phyloP scores from a whole-genome alignment of 2,113 vertebrate species.

The Tenebrosternarchus preto region DNA sequence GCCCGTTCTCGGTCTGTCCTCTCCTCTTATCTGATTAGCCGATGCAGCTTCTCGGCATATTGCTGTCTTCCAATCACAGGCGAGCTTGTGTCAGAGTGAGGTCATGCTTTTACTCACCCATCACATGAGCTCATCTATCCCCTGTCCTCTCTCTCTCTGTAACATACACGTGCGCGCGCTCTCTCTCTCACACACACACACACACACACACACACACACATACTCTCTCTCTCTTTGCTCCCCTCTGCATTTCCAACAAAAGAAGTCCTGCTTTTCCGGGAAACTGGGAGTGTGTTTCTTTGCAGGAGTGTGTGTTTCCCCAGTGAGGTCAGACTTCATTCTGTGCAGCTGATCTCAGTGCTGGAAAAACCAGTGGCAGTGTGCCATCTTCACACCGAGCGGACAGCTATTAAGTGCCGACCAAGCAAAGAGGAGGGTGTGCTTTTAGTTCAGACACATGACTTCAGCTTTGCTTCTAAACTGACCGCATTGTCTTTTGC shows the following conservation, averaged over 20 bases:
- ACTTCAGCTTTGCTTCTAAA: constrained; percentile 31
- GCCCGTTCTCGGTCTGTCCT: neutral
- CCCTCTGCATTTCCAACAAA: constrained; percentile 52
- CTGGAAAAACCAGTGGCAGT: constrained; percentile 34
- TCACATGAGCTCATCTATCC: constrained; percentile 55
- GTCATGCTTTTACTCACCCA: constrained; percentile 53
- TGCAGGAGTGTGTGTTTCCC: constrained; percentile 22
- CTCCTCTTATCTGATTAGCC: constrained; percentile 30
- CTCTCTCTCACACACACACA: neutral
- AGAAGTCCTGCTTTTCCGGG: constrained; percentile 44
- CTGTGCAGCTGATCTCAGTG: constrained; percentile 44
- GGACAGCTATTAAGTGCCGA: constrained; percentile 18
- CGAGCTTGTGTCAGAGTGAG: constrained; percentile 38
- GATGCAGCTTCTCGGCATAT: constrained; percentile 33
- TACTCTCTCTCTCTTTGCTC: constrained; percentile 33
- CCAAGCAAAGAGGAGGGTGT: neutral
- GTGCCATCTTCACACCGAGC: constrained; percentile 18
- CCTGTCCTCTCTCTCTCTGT: constrained; percentile 1
- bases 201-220: neutral
- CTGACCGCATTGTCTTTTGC: constrained; percentile 45
- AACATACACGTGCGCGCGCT: too few species aligned
- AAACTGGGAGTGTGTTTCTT: constrained; percentile 34
- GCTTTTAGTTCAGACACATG: constrained; percentile 31
- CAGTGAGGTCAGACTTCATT: constrained; percentile 48
- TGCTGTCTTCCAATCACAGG: constrained; percentile 45